phyloP scores from a whole-genome alignment of 2,797 vertebrate genomes.

The Halcyon smyrnensis region DNA sequence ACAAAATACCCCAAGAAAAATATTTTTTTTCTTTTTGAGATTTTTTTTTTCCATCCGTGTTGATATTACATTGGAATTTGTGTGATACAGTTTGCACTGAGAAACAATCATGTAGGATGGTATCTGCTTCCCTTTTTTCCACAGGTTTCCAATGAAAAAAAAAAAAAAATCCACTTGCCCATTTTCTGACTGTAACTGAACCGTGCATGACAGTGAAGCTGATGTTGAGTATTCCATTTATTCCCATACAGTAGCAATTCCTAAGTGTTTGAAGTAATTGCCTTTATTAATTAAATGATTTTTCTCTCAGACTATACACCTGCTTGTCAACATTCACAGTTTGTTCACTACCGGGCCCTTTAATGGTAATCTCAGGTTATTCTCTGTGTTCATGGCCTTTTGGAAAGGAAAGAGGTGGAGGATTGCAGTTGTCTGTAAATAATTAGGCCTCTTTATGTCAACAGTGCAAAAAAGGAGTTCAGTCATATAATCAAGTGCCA shows the following conservation, averaged over 20 bases:
- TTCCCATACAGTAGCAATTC: background rate
- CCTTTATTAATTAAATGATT: background rate
- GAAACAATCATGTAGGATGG: background rate
- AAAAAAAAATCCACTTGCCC: background rate
- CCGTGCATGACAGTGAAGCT: background rate
- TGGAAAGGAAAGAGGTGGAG: background rate
- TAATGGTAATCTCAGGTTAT: background rate
- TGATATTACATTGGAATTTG: background rate
- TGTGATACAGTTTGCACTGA: background rate
- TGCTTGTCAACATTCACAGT: background rate
- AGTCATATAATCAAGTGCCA: background rate
- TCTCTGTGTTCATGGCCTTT: background rate
- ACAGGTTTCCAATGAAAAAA: background rate
- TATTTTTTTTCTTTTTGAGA: background rate
- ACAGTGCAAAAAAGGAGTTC: background rate
- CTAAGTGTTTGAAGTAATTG: background rate
- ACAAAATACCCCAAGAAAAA: background rate
- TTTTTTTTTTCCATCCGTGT: background rate
- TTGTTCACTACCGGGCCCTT: background rate
- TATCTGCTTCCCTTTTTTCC: background rate
- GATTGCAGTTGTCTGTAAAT: constrained; percentile 7
- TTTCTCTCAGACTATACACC: background rate
- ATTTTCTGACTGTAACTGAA: background rate
- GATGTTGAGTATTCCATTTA: background rate
- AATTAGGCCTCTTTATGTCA: background rate